These are phyloP conservation scores for Myiagra hebetior DNA, from an alignment of 2,113 vertebrate genomes.

Conservation along the genomic window DNA sequence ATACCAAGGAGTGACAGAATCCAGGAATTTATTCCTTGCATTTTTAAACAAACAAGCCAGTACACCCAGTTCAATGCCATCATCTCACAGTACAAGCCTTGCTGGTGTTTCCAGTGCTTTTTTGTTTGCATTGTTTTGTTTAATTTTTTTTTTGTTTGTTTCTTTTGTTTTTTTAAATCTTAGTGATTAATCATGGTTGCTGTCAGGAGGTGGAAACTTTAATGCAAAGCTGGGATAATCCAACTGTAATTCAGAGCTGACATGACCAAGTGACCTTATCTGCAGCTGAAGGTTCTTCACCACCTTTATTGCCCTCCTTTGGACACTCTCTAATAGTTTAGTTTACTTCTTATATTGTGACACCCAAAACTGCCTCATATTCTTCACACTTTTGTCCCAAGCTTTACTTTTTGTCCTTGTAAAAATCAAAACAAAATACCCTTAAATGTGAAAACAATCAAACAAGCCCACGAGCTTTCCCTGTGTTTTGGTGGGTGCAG, in stretches of 20 bases:
- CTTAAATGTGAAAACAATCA: not conserved
- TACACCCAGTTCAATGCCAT: not conserved
- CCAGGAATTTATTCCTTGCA: not conserved
- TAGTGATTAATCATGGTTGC: not conserved
- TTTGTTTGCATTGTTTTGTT: not conserved
- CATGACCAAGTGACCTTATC: not conserved
- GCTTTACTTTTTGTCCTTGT: not conserved
- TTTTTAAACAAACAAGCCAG: not conserved
- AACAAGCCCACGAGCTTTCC: not conserved
- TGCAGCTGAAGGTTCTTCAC: not conserved
- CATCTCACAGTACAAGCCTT: not conserved
- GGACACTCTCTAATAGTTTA: not conserved
- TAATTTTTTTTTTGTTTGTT: not conserved
- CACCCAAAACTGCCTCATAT: not conserved
- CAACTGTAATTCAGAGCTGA: not conserved
- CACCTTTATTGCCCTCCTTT: not conserved
- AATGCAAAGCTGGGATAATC: not conserved
- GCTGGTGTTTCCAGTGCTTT: not conserved
- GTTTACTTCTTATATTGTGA: not conserved
- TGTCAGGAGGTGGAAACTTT: not conserved
- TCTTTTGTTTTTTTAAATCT: not conserved
- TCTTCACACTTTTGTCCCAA: not conserved
- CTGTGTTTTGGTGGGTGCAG: no score
- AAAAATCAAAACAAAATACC: not conserved
- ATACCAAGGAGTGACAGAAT: not conserved